These are phyloP conservation scores for Aurelia sp. DNA, from an alignment of 30 jellyfish, hydroid and myxozoan genomes.

Conservation along the genomic window DNA sequence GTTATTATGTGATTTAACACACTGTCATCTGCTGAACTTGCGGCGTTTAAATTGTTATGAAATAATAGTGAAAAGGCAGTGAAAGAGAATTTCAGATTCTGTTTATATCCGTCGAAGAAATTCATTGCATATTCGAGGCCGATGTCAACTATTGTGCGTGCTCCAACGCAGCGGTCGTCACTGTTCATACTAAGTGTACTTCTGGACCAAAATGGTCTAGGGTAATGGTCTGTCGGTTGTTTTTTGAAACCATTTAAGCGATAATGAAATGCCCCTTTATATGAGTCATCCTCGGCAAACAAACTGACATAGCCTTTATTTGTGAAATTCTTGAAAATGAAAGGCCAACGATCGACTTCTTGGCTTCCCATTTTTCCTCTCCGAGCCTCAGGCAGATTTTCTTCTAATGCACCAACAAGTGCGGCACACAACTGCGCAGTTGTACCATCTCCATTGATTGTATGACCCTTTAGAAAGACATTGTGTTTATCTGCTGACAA, in stretches of 20 bases:
- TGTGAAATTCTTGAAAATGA: constrained; percentile 70
- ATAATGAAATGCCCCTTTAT: constrained; percentile 59
- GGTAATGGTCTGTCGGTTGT: constrained; percentile 79
- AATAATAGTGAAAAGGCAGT: constrained; percentile 3
- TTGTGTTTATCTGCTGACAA: constrained; percentile 27
- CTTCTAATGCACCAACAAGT: constrained; percentile 61
- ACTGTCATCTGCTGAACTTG: constrained; percentile 37
- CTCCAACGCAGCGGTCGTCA: constrained; percentile 14
- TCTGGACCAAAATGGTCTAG: constrained; percentile 80
- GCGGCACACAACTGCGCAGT: constrained; percentile 77
- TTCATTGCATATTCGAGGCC: constrained; percentile 33
- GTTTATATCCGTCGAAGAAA: constrained; percentile 20
- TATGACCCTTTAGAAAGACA: constrained; percentile 70
- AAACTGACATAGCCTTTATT: constrained; percentile 64
- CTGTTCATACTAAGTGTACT: background rate
- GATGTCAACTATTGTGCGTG: background rate
- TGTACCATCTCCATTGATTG: constrained; percentile 79
- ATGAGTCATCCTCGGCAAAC: constrained; percentile 72
- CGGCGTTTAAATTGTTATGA: constrained; percentile 51
- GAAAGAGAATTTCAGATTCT: constrained; percentile 44
- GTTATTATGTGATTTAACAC: constrained; percentile 20
- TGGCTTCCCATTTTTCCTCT: constrained; percentile 20
- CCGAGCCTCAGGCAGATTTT: constrained; percentile 81
- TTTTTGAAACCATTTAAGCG: constrained; percentile 74
- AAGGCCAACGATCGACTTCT: constrained; percentile 79